phyloP scores from a whole-genome alignment of 2,113 vertebrate species.

The Charina bottae region DNA sequence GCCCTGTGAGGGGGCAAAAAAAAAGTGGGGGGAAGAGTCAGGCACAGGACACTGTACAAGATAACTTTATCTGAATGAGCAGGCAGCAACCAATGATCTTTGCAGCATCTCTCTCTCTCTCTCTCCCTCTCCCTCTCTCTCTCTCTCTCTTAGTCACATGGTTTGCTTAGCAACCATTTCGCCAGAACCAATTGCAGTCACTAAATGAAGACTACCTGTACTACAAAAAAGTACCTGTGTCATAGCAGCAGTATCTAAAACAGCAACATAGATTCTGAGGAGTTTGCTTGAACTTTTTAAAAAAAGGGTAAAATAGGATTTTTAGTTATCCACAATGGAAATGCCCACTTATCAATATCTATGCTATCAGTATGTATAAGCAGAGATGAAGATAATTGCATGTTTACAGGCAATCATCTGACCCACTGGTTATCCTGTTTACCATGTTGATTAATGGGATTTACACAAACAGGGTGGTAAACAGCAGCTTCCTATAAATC shows the following conservation, averaged over 20 bases:
- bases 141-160: not conserved
- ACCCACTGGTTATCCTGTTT: slow-evolving; percentile 43
- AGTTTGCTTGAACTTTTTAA: not conserved
- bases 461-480: slow-evolving; percentile 43
- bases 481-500: slow-evolving; percentile 45
- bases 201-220: not conserved
- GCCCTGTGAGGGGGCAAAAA: not conserved
- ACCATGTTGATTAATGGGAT: slow-evolving; percentile 59
- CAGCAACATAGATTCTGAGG: not conserved
- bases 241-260: not conserved
- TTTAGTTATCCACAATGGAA: slow-evolving; percentile 17
- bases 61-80: not conserved
- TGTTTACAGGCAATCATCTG: slow-evolving; percentile 46
- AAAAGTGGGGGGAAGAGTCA: not conserved
- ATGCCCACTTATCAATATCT: slow-evolving; percentile 33
- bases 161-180: not conserved
- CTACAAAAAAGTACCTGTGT: rapidly evolving
- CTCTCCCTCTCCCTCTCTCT: too few relatives aligned
- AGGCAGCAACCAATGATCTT: not conserved
- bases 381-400: slow-evolving; percentile 47
- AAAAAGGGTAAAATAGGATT: not conserved
- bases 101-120: not conserved
- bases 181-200: not conserved
- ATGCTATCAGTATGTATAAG: not conserved
- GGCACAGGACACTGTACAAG: not conserved